Percentiles rank a stretch among this genome's conserved stretches.
phyloP scores from a whole-genome alignment of 2,113 vertebrate genomes.

The Noturus placidus region DNA sequence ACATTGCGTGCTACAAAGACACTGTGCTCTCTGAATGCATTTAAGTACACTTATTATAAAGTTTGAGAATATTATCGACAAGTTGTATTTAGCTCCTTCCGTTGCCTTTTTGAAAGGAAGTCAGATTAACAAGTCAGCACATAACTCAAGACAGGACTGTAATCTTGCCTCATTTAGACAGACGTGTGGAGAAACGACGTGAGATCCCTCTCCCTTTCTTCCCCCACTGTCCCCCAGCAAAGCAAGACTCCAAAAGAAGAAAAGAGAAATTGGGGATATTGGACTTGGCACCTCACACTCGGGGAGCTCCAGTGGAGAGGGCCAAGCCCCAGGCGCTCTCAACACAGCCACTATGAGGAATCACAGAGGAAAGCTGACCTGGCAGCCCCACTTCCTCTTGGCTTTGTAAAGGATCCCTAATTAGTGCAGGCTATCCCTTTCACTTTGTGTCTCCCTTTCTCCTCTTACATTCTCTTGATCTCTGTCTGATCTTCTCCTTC shows the following conservation, averaged over 20 bases:
- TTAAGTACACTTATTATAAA: conserved; percentile 8
- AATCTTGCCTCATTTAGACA: conserved; percentile 63
- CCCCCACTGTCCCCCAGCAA: conserved; percentile 9
- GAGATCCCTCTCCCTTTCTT: conserved; percentile 23
- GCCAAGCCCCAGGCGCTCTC: conserved; percentile 71
- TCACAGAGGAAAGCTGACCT: conserved; percentile 83
- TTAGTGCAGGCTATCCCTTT: conserved; percentile 67
- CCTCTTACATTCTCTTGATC: conserved; percentile 19
- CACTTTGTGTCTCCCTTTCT: conserved; percentile 46
- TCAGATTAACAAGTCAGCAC: conserved; percentile 77
- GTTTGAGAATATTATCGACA: neutral
- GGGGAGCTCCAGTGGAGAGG: conserved; percentile 60
- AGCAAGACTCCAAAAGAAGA: conserved; percentile 48
- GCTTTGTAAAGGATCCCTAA: conserved; percentile 80
- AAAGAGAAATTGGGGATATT: conserved; percentile 83
- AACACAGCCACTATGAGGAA: conserved; percentile 77
- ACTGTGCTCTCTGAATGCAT: neutral
- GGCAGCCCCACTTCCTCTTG: conserved; percentile 85
- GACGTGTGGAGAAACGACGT: conserved; percentile 43
- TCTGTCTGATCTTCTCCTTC: conserved; percentile 27
- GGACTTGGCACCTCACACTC: conserved; percentile 82
- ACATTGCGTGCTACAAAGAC: neutral
- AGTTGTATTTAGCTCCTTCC: neutral
- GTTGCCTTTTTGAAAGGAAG: conserved; percentile 38
- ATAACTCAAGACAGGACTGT: conserved; percentile 70